Percentiles rank a stretch among this genome's conserved stretches.
Evolutionary conservation across 2,113 vertebrate genomes (phyloP).

Genomic region (Xyrauchen texanus): DNA sequence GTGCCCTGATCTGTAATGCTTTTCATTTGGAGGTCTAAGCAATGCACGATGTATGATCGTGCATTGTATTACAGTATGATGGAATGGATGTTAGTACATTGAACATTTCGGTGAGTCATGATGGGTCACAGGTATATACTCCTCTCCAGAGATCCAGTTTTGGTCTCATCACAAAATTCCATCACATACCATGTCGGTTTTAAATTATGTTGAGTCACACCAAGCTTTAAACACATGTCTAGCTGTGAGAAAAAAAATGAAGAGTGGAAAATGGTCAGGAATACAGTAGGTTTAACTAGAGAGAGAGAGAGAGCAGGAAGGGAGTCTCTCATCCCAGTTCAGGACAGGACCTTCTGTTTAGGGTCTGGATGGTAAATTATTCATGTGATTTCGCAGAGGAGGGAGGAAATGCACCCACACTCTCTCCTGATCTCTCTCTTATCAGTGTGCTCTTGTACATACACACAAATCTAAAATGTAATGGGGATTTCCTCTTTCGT

Average conservation of each 20-base stretch:
- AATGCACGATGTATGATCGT: too few species aligned
- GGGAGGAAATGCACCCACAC: too few species aligned
- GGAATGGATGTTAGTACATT: too few species aligned
- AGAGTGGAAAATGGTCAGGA: conserved; percentile 21
- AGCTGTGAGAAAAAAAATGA: background rate
- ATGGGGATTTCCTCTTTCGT: too few species aligned
- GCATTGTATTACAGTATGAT: too few species aligned
- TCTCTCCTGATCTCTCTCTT: too few species aligned
- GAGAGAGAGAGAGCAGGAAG: background rate
- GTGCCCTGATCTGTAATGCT: too few species aligned
- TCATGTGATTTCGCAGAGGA: conserved; percentile 67
- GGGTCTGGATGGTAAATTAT: conserved; percentile 43
- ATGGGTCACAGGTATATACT: conserved; percentile 10
- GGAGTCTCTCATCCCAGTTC: conserved; percentile 64
- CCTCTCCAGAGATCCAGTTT: conserved; percentile 21
- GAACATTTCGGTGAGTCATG: background rate
- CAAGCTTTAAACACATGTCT: conserved; percentile 25
- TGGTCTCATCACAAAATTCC: conserved; percentile 1
- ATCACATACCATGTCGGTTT: conserved; percentile 1
- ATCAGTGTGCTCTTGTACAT: too few species aligned
- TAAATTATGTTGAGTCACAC: background rate
- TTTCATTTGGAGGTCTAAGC: too few species aligned
- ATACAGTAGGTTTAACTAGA: background rate
- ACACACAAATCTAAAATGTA: too few species aligned
- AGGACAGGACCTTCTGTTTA: too few species aligned